Base-by-base conservation (phyloP, 1,140 invertebrate species). In the Drosophila cardini region DNA sequence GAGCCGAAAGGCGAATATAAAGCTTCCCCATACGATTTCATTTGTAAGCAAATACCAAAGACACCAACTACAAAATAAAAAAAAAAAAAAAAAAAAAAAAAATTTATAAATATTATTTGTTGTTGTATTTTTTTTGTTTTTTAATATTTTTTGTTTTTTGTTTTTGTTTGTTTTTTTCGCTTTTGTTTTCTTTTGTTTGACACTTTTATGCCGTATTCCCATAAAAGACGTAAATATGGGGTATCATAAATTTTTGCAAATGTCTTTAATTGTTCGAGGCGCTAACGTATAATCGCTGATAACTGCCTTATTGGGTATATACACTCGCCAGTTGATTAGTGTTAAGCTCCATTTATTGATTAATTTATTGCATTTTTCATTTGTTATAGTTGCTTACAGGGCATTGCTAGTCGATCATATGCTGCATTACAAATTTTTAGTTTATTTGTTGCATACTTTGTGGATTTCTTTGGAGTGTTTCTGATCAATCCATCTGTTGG, bases 401-500 rank as follows among this genome's bases (percentile, higher is more conserved):
- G 30, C 16, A 61, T 48, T 7, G 5, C 11, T 36, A 61, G 46
- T 62, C 34, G 34, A 5, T 4, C 58, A 26, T 5, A 4, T 11
- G 2, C 0, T 3, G n/a, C 0, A 4, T 9, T 7, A 26, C 15
- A 53, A 36, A 40, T 56, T 11, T 10, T 0, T 18, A 6, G 2
- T 16, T 26, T 26, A 52, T 32, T 13, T 60, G 40, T 62, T 61
- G 67, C 67, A 69, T 69, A 69, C 57, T 61, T 69, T 69, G 34
- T 21, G 36, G 58, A 15, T 32, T 30, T 34, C 0, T n/a, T n/a
- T 26, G 21, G 21, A 26, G 21, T 26, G 21, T 26, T 26, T 2
- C 4, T 3, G 21, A 26, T 26, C 21, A 26, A 26, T 4, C 21
- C 30, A 16, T 34, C n/a, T 9, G 4, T 52, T 30, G 46, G 7